phyloP scores from a whole-genome alignment of 1,140 invertebrate species.

The Rhagoletis zephyria region DNA sequence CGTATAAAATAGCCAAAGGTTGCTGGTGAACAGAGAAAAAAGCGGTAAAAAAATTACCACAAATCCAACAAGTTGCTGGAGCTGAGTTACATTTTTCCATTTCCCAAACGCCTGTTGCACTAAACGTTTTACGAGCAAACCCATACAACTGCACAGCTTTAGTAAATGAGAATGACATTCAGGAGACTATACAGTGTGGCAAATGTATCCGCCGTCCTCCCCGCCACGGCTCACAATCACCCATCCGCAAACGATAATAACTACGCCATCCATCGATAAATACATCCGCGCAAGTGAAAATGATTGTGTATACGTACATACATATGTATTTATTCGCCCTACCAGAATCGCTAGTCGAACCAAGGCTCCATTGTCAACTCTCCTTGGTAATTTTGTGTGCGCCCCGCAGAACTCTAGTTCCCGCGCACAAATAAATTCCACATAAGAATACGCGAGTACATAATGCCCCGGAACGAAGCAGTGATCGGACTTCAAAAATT shows the following conservation, averaged over 20 bases:
- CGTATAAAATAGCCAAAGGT: neutral
- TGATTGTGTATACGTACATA: neutral
- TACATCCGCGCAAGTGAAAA: neutral
- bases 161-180: slow-evolving; percentile 24
- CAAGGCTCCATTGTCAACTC: slow-evolving; percentile 7
- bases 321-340: neutral
- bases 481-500: too few species aligned
- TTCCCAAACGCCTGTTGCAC: neutral
- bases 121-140: slow-evolving; percentile 26
- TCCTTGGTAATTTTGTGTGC: neutral
- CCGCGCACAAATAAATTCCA: slow-evolving; percentile 10
- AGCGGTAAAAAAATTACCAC: neutral
- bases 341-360: neutral
- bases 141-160: neutral
- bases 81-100: neutral
- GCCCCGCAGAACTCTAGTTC: neutral
- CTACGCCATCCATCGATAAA: slow-evolving; percentile 33
- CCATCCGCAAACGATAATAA: slow-evolving; percentile 32
- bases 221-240: neutral
- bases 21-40: neutral
- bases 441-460: neutral
- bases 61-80: slow-evolving; percentile 9
- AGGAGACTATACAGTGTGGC: slow-evolving; percentile 1
- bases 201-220: slow-evolving; percentile 10
- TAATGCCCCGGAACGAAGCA: neutral